Conservation (phyloP, 2,113 vertebrate species). For the Zosterops borbonicus region DNA sequence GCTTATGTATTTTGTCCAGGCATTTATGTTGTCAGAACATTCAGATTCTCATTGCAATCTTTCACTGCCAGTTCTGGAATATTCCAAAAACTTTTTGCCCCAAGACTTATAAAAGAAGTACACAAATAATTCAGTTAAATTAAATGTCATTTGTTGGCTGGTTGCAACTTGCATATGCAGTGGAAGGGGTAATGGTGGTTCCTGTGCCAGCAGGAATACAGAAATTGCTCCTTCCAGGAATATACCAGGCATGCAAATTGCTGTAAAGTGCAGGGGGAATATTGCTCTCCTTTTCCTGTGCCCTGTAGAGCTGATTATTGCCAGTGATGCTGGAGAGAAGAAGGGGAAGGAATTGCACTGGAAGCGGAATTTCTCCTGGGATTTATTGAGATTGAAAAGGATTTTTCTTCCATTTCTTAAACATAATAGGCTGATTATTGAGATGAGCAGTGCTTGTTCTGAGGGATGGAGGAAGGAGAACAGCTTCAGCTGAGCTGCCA, state of each 20-base stretch:
- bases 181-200: not conserved
- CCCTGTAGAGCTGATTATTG: not conserved
- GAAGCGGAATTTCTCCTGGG: not conserved
- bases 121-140: not conserved
- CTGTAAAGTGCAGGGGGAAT: not conserved
- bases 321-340: not conserved
- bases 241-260: not conserved
- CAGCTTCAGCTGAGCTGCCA: constrained; percentile 26
- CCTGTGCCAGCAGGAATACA: not conserved
- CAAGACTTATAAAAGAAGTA: not conserved
- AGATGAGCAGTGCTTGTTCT: not conserved
- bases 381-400: not conserved
- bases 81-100: not conserved
- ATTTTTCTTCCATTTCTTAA: constrained; percentile 18
- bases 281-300: not conserved
- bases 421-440: constrained; percentile 25
- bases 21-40: not conserved
- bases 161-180: not conserved
- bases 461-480: not conserved
- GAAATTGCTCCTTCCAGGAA: not conserved
- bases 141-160: not conserved
- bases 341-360: not conserved
- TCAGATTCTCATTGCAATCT: not conserved
- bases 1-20: not conserved
- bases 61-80: not conserved